phyloP scores from a whole-genome alignment of 2,113 vertebrate genomes.

The Lucifuga dentata region DNA sequence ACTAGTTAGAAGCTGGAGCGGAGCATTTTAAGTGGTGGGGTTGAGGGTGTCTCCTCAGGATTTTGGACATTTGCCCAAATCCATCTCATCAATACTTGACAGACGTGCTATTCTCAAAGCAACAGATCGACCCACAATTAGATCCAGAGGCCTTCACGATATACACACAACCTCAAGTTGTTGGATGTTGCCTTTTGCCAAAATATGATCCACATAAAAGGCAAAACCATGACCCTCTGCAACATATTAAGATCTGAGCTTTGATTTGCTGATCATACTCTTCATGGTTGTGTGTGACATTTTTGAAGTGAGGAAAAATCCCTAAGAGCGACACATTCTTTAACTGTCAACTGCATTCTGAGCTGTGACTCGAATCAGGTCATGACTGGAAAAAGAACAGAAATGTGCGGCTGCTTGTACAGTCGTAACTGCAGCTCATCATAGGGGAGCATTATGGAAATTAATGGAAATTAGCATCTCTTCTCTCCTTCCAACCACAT shows the following conservation, averaged over 20 bases:
- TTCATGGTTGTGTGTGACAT: constrained; percentile 53
- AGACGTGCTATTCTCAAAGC: constrained; percentile 56
- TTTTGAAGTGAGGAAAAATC: constrained; percentile 48
- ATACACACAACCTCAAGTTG: constrained; percentile 12
- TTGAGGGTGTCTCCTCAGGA: constrained; percentile 37
- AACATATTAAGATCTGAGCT: constrained; percentile 61
- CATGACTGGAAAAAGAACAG: constrained; percentile 19
- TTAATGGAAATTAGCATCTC: constrained; percentile 3
- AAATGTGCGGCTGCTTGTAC: constrained; percentile 38
- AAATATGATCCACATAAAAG: constrained; percentile 71
- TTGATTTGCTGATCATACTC: constrained; percentile 66
- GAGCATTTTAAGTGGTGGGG: constrained; percentile 57
- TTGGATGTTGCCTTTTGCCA: constrained; percentile 33
- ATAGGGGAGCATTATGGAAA: not conserved
- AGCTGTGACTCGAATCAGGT: constrained; percentile 19
- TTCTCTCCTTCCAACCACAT: constrained; percentile 9
- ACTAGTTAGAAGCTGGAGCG: constrained; percentile 35
- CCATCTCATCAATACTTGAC: constrained; percentile 59
- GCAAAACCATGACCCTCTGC: constrained; percentile 54
- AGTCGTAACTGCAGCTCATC: constrained; percentile 10
- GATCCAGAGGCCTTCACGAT: constrained; percentile 65
- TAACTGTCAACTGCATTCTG: constrained; percentile 32
- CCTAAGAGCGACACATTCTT: constrained; percentile 28
- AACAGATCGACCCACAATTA: constrained; percentile 66
- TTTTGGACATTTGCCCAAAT: constrained; percentile 53